Evolutionary conservation across 2,888 invertebrate genomes (phyloP).

Genomic region (Patella depressa): DNA sequence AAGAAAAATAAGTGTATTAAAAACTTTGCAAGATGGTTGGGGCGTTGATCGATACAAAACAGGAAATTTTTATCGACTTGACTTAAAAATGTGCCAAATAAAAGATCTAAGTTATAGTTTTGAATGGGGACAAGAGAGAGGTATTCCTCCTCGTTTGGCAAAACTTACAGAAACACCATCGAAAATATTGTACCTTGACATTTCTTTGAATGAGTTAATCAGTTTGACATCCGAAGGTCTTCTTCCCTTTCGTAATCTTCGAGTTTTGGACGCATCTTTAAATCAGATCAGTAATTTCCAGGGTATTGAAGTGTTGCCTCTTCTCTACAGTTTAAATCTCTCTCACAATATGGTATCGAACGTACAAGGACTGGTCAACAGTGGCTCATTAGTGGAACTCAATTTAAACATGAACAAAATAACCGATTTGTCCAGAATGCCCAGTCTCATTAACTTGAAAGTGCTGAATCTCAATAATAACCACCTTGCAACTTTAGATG

Average conservation of each 20-base stretch:
- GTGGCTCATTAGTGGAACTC: slow-evolving; percentile 49
- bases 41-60: slow-evolving; percentile 37
- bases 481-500: slow-evolving; percentile 60
- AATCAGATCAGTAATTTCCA: slow-evolving; percentile 60
- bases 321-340: slow-evolving; percentile 56
- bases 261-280: slow-evolving; percentile 60
- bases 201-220: slow-evolving; percentile 62
- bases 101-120: slow-evolving; percentile 55
- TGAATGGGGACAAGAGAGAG: slow-evolving; percentile 60
- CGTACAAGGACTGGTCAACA: slow-evolving; percentile 50
- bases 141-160: slow-evolving; percentile 36
- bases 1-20: slow-evolving; percentile 34
- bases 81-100: slow-evolving; percentile 66
- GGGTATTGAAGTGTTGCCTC: slow-evolving; percentile 56
- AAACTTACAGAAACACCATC: slow-evolving; percentile 51
- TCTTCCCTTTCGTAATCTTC: slow-evolving; percentile 49
- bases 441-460: slow-evolving; percentile 54
- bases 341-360: slow-evolving; percentile 59
- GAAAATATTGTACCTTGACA: slow-evolving; percentile 51
- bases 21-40: slow-evolving; percentile 50
- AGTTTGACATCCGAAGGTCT: slow-evolving; percentile 52
- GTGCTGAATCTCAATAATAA: slow-evolving; percentile 62
- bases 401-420: slow-evolving; percentile 63
- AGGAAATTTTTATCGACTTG: slow-evolving; percentile 56
- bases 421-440: slow-evolving; percentile 55